A percentile compares a stretch with the other conserved stretches of the same genome.
Conservation (phyloP, 2,797 vertebrate species). For the Ambastaia sidthimunki region DNA sequence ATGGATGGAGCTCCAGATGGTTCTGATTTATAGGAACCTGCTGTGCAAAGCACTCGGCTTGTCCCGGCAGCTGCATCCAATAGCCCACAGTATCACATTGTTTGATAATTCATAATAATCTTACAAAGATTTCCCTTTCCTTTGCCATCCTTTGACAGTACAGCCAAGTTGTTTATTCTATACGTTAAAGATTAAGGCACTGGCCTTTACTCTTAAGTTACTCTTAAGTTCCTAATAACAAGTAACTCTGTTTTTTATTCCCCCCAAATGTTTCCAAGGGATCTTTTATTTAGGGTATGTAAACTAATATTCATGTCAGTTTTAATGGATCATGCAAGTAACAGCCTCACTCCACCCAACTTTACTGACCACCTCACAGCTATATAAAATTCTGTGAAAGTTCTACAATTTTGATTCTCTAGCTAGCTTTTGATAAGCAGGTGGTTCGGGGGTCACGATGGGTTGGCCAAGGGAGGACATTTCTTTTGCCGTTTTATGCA, state of each 20-base stretch:
- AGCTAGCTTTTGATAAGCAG: conserved; percentile 37
- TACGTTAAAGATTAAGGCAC: background rate
- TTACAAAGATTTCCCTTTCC: conserved; percentile 52
- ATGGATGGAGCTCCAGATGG: conserved; percentile 55
- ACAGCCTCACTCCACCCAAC: conserved; percentile 11
- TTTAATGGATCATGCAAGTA: conserved; percentile 19
- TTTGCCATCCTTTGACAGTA: conserved; percentile 30
- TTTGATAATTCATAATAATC: conserved; percentile 62
- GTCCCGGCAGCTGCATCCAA: conserved; percentile 61
- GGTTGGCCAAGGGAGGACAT: conserved; percentile 46
- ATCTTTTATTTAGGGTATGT: conserved; percentile 11
- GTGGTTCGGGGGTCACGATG: conserved; percentile 31
- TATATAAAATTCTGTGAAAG: background rate
- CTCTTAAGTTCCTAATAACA: conserved; percentile 1
- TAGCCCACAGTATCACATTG: conserved; percentile 61
- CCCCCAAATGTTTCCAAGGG: conserved; percentile 24
- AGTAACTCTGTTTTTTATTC: conserved; percentile 5
- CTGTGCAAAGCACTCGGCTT: conserved; percentile 53
- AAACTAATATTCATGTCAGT: conserved; percentile 25
- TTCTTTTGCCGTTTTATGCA: conserved; percentile 53
- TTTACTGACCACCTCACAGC: conserved; percentile 4
- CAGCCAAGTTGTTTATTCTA: conserved; percentile 9
- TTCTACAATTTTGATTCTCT: conserved; percentile 34
- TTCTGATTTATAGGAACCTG: conserved; percentile 61
- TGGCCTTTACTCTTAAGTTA: conserved; percentile 11